Evolutionary conservation across 2,113 vertebrate species (phyloP), one percentile per base, ranked within the genome.

Genomic region (Lagopus leucura): DNA sequence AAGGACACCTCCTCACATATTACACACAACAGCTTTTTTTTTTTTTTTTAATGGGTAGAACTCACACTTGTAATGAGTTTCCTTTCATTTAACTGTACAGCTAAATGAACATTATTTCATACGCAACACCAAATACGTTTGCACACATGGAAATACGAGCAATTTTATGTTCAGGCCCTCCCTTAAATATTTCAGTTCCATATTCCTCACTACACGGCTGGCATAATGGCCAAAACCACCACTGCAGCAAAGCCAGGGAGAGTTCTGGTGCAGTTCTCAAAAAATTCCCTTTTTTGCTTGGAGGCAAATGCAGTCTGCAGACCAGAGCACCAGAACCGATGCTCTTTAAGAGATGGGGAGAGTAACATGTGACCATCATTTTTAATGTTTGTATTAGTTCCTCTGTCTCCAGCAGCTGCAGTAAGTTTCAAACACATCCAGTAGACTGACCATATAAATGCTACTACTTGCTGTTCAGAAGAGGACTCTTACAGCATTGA

Each of bases 201-300:
- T 5, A 20, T 21, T 20, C 1, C 47, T 27, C 28, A 8, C 3
- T 36, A 64, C 88, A 61, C 27, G 13, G 13, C 30, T 52, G 55
- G 36, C 15, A 3, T 1, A 13, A 10, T 0, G 1, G 1, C 4
- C 11, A 27, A 78, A 55, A 40, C 30, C n/a, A 11, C 1, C 58
- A 27, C 10, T 22, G 40, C 13, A 63, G 18, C 50, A 65, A 78
- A 82, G 74, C 43, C 73, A 78, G 1, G 18, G 28, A 18, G 43
- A 75, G 5, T 32, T 40, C 47, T 14, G 3, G 13, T 1, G 1
- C 15, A 6, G 8, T 6, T 57, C 63, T 15, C 36, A 48, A 2
- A 13, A 69, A 65, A 84, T 10, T 28, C 74, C 32, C 30, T 18
- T 32, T 7, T 43, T 27, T 7, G 25, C 28, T 42, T 28, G 20